phyloP scores from a whole-genome alignment of 2,113 vertebrate species.

The Oxygymnocypris stewartii region DNA sequence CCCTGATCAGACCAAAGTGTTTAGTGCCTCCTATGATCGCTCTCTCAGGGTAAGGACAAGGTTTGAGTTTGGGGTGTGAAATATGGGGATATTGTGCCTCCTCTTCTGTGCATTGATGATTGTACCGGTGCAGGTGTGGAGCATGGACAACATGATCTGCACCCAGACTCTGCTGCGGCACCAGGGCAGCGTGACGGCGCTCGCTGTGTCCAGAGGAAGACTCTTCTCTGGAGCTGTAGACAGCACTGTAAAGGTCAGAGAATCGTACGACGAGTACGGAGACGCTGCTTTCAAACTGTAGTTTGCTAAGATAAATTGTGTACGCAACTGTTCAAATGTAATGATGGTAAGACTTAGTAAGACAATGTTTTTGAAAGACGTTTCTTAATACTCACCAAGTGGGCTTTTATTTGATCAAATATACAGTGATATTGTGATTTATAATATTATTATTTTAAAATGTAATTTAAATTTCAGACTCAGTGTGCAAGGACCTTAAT shows the following conservation, averaged over 20 bases:
- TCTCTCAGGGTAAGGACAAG: constrained; percentile 84
- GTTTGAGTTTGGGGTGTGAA: neutral
- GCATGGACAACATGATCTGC: constrained; percentile 99
- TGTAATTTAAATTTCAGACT: too few species aligned
- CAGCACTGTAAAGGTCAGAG: constrained; percentile 94
- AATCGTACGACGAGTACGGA: neutral
- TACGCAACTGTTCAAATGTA: too few species aligned
- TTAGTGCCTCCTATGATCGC: constrained; percentile 97
- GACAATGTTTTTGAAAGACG: too few species aligned
- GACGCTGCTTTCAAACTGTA: neutral
- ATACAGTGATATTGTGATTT: too few species aligned
- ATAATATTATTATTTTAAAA: too few species aligned
- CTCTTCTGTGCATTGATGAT: neutral
- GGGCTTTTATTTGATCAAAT: too few species aligned
- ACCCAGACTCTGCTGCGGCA: constrained; percentile 96
- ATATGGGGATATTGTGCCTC: neutral
- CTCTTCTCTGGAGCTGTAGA: constrained; percentile 97
- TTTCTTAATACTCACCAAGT: too few species aligned
- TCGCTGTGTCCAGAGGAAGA: constrained; percentile 93
- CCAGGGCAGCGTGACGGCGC: constrained; percentile 94
- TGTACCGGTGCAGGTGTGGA: constrained; percentile 87
- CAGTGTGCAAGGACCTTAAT: too few species aligned
- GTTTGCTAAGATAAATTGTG: neutral
- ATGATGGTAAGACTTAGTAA: too few species aligned
- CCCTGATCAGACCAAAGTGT: constrained; percentile 99